phyloP scores from a whole-genome alignment of 2,888 invertebrate genomes.

The Cremastinae sp. region DNA sequence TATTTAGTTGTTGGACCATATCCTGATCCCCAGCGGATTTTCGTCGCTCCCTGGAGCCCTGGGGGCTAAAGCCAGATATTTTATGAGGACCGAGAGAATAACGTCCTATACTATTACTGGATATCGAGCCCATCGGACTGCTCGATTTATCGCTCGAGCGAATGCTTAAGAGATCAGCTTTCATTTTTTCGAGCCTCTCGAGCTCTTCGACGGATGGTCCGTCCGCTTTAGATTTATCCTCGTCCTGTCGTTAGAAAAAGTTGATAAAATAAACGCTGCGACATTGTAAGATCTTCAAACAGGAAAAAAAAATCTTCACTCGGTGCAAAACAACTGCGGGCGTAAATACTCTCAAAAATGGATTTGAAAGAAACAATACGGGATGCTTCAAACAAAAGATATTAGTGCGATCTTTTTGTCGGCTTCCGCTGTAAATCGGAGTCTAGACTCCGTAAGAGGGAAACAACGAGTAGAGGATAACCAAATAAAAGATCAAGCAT shows the following conservation, averaged over 20 bases:
- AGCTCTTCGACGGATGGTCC: constrained; percentile 83
- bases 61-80: constrained; percentile 75
- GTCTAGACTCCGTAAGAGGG: constrained; percentile 18
- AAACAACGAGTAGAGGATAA: not conserved
- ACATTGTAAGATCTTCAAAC: not conserved
- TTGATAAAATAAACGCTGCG: constrained; percentile 6
- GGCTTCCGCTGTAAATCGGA: constrained; percentile 3
- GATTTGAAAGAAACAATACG: constrained; percentile 29
- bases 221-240: constrained; percentile 85
- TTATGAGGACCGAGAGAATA: constrained; percentile 79
- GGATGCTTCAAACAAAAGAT: constrained; percentile 20
- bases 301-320: constrained; percentile 17
- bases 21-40: constrained; percentile 92
- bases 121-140: constrained; percentile 74
- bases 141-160: constrained; percentile 76
- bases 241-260: constrained; percentile 81
- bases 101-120: constrained; percentile 79
- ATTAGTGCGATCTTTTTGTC: constrained; percentile 17
- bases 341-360: constrained; percentile 31
- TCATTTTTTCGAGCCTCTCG: constrained; percentile 83
- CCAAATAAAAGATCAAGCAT: constrained; percentile 32
- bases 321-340: constrained; percentile 45
- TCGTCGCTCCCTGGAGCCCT: constrained; percentile 84
- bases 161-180: constrained; percentile 80
- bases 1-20: constrained; percentile 85